Base-by-base conservation (phyloP, 2,888 invertebrate species). In the Fabriciana adippe region DNA sequence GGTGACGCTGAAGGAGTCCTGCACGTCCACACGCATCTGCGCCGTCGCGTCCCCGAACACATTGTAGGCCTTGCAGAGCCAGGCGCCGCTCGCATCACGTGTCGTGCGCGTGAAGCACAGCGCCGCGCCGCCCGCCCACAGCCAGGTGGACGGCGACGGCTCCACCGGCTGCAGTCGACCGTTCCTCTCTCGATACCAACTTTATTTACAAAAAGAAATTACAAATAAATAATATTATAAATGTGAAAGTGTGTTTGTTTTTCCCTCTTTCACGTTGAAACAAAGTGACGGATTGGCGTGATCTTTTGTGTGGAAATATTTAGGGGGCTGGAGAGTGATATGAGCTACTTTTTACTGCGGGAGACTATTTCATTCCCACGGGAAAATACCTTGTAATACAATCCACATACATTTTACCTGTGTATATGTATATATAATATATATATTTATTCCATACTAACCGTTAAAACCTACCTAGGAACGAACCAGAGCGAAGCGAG, bases 71-170 rank as follows among this genome's bases (percentile, higher is more conserved):
- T 94, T 94, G 86, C 96, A 96, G 64, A 94, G 93, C 93, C 96
- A 96, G 59, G 94, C 90, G 48, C 96, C 96, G 35, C 93, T 92
- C 78, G 94, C 94, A 62, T 91, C 85, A 4, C 94, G 94, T 4
- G 92, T 87, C 78, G 95, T 95, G 76, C 93, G 94, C 54, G 93
- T 93, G 70, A 94, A 91, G 85, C 96, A 96, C 73, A 94, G 93
- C 88, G 96, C 96, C 70, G 94, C 92, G 50, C 96, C 96, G 56
- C 94, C 93, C 79, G 95, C 83, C 96, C 96, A 96, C 74, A 93
- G 87, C 93, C 96, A 96, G 55, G 73, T 90, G 87, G 47, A 91
- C 68, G 64, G 91, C 2, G 66, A 71, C 16, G 75, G 66, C 67
- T 72, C 81, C 61, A 81, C 82, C 5, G 85, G 79, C 73, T 80